Conservation (phyloP, 30 jellyfish, hydroid and myxozoan species). For the Turritopsis rubra region DNA sequence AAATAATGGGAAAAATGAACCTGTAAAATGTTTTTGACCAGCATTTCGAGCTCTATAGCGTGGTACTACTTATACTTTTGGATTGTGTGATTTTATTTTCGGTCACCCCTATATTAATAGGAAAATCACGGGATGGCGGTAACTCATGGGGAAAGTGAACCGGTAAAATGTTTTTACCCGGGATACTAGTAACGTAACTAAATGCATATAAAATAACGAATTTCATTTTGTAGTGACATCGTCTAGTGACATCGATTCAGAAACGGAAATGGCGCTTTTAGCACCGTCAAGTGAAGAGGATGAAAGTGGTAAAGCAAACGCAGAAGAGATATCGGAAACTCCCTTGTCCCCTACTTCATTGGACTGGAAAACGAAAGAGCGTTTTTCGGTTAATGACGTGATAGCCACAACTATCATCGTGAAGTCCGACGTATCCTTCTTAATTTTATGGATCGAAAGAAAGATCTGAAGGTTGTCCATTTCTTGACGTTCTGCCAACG, state of each 20-base stretch:
- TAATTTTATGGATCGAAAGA: not conserved
- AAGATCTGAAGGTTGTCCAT: not conserved
- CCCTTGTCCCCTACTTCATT: not conserved
- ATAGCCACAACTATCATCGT: not conserved
- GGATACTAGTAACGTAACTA: not conserved
- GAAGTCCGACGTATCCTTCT: not conserved
- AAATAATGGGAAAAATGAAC: no score
- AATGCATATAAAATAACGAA: not conserved
- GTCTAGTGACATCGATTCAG: not conserved
- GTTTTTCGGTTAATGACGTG: not conserved
- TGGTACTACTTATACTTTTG: no score
- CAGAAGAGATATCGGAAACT: not conserved
- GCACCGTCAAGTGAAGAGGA: not conserved
- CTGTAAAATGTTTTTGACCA: no score
- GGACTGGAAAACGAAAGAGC: not conserved
- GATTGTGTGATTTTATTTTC: no score
- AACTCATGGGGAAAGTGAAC: no score
- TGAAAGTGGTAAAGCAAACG: not conserved
- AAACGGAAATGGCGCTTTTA: not conserved
- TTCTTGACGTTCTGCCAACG: not conserved
- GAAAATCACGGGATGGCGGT: no score
- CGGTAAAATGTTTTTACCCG: no score
- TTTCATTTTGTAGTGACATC: not conserved
- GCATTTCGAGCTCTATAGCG: no score
- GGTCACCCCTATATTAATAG: no score